phyloP scores from a whole-genome alignment of 2,113 vertebrate species.

The Nipponia nippon region DNA sequence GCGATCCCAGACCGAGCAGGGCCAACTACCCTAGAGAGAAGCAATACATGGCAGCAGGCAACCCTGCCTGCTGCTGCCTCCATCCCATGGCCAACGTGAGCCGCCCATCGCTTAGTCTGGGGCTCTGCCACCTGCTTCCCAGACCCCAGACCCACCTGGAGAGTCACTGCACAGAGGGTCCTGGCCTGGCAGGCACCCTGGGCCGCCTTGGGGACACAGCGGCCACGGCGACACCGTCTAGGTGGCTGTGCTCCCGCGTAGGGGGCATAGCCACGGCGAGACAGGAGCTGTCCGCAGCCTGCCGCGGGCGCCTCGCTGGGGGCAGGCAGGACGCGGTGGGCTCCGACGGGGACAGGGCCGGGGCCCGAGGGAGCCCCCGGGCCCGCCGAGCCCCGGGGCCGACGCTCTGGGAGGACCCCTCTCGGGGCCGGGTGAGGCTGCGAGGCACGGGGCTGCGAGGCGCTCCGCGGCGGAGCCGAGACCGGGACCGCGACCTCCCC shows the following conservation, averaged over 20 bases:
- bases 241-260: rapidly evolving
- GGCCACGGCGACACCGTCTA: neutral
- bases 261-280: no score
- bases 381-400: neutral
- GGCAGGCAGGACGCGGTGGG: neutral
- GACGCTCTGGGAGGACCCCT: no score
- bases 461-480: no score
- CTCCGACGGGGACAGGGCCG: no score
- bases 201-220: neutral
- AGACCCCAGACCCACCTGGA: no score
- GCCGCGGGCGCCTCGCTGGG: no score
- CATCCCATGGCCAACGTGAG: rapidly evolving
- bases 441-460: neutral
- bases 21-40: neutral
- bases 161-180: no score
- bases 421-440: neutral
- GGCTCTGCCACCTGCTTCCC: neutral
- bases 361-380: neutral
- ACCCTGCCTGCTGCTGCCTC: neutral
- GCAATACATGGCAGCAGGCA: rapidly evolving
- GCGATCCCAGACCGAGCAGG: no score
- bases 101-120: rapidly evolving
- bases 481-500: neutral
- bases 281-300: neutral
- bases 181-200: neutral